Conservation (phyloP, 2,797 vertebrate species). For the Pangasius macronema region DNA sequence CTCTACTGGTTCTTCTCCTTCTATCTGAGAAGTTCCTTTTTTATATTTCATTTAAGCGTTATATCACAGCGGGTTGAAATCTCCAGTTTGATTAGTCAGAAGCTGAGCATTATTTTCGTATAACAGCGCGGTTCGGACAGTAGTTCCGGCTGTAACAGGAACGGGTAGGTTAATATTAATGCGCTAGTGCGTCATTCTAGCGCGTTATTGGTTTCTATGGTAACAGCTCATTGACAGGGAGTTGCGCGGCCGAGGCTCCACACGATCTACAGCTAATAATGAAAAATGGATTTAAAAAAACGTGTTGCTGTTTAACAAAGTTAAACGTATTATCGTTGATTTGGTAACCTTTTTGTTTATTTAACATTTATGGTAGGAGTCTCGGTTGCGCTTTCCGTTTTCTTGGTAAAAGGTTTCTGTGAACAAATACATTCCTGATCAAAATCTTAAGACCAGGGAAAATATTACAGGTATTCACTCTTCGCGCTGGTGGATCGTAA, state of each 20-base stretch:
- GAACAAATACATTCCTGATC: too few species aligned
- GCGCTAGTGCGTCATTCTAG: background rate
- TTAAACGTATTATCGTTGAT: background rate
- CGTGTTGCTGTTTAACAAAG: background rate
- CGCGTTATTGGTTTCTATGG: background rate
- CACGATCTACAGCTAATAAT: too few species aligned
- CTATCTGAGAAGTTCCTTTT: background rate
- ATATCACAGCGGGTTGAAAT: background rate
- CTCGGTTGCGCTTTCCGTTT: background rate
- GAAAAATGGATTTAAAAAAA: too few species aligned
- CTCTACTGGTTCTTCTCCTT: too few species aligned
- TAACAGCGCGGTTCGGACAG: background rate
- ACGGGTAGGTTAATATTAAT: background rate
- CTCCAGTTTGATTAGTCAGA: background rate
- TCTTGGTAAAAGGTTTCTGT: background rate
- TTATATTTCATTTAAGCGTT: background rate
- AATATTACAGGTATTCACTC: too few species aligned
- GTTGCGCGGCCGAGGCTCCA: too few species aligned
- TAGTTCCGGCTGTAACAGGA: background rate
- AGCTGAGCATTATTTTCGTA: too few species aligned
- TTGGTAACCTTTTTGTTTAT: background rate
- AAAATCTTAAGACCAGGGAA: too few species aligned
- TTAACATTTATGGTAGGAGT: background rate
- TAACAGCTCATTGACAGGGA: background rate
- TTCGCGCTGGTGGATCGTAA: too few species aligned